Evolutionary conservation across 1,140 invertebrate genomes (phyloP).

Genomic region (Zelostemma sp.): DNA sequence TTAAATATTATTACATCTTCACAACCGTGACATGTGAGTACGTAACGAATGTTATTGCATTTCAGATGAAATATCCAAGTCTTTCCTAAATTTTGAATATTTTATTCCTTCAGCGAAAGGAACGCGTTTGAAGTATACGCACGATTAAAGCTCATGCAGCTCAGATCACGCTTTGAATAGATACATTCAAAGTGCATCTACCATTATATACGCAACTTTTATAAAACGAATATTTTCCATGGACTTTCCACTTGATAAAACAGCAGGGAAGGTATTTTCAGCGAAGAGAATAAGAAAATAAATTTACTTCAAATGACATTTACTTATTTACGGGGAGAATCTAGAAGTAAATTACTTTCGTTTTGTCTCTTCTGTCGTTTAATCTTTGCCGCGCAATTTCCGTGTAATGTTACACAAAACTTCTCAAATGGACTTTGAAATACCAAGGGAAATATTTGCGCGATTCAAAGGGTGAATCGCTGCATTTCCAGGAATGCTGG

Average conservation of each 20-base stretch:
- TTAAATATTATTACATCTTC: no score
- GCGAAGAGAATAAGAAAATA: no score
- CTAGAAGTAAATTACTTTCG: not conserved
- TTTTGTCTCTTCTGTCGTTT: not conserved
- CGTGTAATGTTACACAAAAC: constrained; percentile 6
- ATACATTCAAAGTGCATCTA: not conserved
- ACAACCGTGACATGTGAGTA: not conserved
- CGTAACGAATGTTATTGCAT: no score
- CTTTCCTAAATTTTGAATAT: no score
- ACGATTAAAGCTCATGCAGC: no score
- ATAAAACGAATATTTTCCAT: no score
- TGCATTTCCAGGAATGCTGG: not conserved
- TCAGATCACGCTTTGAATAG: not conserved
- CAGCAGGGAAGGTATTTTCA: no score
- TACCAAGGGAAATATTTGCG: constrained; percentile 5
- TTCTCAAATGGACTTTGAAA: constrained; percentile 16
- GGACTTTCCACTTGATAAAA: no score
- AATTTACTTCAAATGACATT: not conserved
- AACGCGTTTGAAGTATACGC: no score
- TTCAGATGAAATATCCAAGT: no score
- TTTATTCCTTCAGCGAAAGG: no score
- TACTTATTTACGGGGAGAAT: not conserved
- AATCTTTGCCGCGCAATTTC: not conserved
- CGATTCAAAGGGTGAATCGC: constrained; percentile 11
- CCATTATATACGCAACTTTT: no score